A percentile compares a stretch with the other conserved stretches of the same genome.
Evolutionary conservation across 92 coral and sea anemone genomes (phyloP).

Genomic region (Muricea muricata): DNA sequence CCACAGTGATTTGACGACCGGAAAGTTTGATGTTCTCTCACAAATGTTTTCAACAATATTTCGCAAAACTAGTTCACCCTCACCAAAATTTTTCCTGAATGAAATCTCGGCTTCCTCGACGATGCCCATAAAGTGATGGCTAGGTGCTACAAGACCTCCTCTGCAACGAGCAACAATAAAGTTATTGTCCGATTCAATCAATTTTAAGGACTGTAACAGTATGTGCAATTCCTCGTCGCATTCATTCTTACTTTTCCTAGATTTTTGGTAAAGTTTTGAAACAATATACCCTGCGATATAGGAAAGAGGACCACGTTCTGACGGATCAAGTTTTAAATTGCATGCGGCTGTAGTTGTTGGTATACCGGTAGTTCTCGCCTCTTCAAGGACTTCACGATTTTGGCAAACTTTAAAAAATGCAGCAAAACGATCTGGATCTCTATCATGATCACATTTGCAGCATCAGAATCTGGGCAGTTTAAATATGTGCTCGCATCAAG

Average conservation of each 20-base stretch:
- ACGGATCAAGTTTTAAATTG: not conserved
- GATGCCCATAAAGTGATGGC: not conserved
- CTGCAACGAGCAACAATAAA: not conserved
- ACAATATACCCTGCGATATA: not conserved
- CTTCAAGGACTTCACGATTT: not conserved
- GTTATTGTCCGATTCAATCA: not conserved
- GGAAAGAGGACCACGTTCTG: slow-evolving; percentile 12
- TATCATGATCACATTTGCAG: not conserved
- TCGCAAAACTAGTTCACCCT: not conserved
- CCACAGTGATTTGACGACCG: not conserved
- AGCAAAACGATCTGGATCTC: slow-evolving; percentile 5
- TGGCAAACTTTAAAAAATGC: not conserved
- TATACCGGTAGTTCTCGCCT: not conserved
- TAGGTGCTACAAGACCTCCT: not conserved
- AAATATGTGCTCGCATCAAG: not conserved
- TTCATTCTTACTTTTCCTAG: not conserved
- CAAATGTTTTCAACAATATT: not conserved
- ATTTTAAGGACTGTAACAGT: not conserved
- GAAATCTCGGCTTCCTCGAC: not conserved
- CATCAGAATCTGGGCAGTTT: not conserved
- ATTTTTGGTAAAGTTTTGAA: not conserved
- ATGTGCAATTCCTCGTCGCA: not conserved
- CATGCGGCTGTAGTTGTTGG: not conserved
- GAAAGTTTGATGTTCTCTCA: not conserved
- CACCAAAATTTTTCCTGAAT: not conserved